Base-by-base conservation (phyloP, 1,140 invertebrate genomes). In the Holcopasites calliopsidis region DNA sequence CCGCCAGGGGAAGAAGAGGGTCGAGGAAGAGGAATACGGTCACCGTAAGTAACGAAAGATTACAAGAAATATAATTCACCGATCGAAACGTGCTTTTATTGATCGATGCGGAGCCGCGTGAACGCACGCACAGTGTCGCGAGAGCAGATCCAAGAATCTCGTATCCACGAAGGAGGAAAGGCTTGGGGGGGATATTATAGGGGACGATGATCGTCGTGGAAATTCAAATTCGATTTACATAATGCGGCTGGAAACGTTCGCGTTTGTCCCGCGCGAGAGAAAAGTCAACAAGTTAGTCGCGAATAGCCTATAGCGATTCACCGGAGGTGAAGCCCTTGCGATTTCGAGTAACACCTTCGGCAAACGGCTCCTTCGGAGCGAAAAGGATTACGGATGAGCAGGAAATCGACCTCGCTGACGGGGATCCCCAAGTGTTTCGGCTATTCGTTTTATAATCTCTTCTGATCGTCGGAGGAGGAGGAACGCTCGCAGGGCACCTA, bases 231-330 rank as follows among this genome's bases (percentile, higher is more conserved):
- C 44, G 44, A 62, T 49, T 70, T 35, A 47, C 11, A n/a, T 38
- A 31, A 71, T 18, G 35, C 23, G 11, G 28, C 11, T 7, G 57
- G 44, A 16, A 47, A 26, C 26, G 65, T 40, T n/a, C 5, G 23
- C 26, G 47, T 18, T 40, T 16, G 47, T n/a, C 47, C 33, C 33
- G 4, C 0, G 0, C 62, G 16, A 35, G 69, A 23, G 69, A 64
- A 31, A 72, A 62, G 69, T 60, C 69, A 64, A 72, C 58, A 72
- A 72, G 69, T 72, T 62, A 72, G 23, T 31, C 31, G 55, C 54
- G 55, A 35, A n/a, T 33, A 23, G 2, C n/a, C 35, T 40, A 31
- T 38, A 10, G 35, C n/a, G 47, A 52, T 65, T 31, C 65, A 42
- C 26, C 35, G 6, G 8, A 40, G 11, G n/a, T n/a, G n/a, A n/a